Evolutionary conservation across 2,888 invertebrate species (phyloP).

Genomic region (Ophion slaviceki): DNA sequence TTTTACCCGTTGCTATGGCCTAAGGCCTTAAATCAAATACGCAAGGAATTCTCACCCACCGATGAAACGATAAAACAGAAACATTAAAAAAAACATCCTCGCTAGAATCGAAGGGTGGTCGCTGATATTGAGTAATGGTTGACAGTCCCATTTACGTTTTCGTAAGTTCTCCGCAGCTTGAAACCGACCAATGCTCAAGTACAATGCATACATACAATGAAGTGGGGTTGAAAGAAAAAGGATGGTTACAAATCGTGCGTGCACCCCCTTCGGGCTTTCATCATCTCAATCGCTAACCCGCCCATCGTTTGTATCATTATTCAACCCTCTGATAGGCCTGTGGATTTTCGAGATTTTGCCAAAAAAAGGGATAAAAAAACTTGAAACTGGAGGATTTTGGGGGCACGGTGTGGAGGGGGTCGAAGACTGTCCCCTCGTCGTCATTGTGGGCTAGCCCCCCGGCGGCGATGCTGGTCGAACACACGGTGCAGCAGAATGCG

Average conservation of each 20-base stretch:
- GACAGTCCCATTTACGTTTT: neutral
- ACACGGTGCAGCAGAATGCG: slow-evolving; percentile 26
- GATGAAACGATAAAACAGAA: neutral
- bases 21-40: too few species aligned
- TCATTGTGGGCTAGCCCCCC: slow-evolving; percentile 44
- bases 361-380: slow-evolving; percentile 54
- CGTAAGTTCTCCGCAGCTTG: slow-evolving; percentile 3
- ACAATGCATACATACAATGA: slow-evolving; percentile 8
- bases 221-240: slow-evolving; percentile 45
- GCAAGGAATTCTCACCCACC: neutral
- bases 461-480: slow-evolving; percentile 48
- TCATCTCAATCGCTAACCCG: slow-evolving; percentile 65
- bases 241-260: slow-evolving; percentile 44
- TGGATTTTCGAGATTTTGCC: slow-evolving; percentile 63
- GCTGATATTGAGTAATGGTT: neutral
- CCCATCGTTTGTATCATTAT: slow-evolving; percentile 63
- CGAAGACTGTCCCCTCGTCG: slow-evolving; percentile 56
- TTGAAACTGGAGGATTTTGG: slow-evolving; percentile 65
- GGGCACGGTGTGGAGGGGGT: slow-evolving; percentile 38
- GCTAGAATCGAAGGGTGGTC: neutral
- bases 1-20: too few species aligned
- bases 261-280: slow-evolving; percentile 51
- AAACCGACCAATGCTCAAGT: slow-evolving; percentile 37
- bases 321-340: slow-evolving; percentile 53
- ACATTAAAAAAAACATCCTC: neutral